A percentile compares a stretch with the other conserved stretches of the same genome.
Conservation (phyloP, 2,888 invertebrate species). For the Bedellia somnulentella region DNA sequence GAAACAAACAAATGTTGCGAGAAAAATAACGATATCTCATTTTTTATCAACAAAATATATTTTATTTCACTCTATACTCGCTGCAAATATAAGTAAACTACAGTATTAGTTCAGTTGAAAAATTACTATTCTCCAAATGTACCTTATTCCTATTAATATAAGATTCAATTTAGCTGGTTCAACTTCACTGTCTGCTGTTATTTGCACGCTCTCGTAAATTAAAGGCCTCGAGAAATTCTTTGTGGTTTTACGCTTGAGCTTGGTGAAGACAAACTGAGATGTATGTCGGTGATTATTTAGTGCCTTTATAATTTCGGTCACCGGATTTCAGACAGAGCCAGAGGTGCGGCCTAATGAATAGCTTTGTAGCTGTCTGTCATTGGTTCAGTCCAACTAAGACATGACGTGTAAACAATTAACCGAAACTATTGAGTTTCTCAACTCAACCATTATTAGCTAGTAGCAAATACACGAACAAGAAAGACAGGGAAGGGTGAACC, state of each 20-base stretch:
- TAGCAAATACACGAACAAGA: too few species aligned
- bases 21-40: too few species aligned
- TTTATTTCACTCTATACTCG: slow-evolving; percentile 2
- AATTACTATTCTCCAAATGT: neutral
- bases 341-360: too few species aligned
- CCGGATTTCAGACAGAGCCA: too few species aligned
- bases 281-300: slow-evolving; percentile 3
- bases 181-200: slow-evolving; percentile 1
- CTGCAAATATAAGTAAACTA: neutral
- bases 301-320: too few species aligned
- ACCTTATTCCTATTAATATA: neutral
- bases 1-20: too few species aligned
- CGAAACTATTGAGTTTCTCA: too few species aligned
- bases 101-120: neutral
- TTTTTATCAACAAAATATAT: slow-evolving; percentile 2
- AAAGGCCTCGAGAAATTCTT: slow-evolving; percentile 2
- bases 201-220: slow-evolving; percentile 4
- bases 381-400: too few species aligned
- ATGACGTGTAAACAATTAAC: too few species aligned
- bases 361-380: too few species aligned
- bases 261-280: slow-evolving; percentile 4
- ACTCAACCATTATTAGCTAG: too few species aligned
- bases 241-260: slow-evolving; percentile 1
- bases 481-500: too few species aligned
- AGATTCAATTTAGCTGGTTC: neutral